Evolutionary conservation across 1,140 invertebrate species (phyloP), one percentile per base, ranked within the genome.

Genomic region (Ridgeia piscesae): DNA sequence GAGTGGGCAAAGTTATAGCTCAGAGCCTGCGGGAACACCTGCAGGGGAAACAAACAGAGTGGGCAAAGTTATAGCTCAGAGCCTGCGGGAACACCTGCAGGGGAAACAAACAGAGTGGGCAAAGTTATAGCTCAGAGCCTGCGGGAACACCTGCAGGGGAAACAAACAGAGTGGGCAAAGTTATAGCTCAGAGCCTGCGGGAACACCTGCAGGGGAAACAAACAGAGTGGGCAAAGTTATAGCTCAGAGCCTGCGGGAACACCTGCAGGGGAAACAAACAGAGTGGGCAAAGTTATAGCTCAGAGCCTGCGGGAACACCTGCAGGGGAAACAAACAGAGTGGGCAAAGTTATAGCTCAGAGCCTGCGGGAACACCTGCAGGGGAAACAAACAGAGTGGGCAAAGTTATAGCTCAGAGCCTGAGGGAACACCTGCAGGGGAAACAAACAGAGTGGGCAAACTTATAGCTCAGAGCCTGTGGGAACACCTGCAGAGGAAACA

Each of bases 71-170:
- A 93, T 95, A 96, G 1, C 93, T 92, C 50, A 95, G 92, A 17
- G 94, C 94, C 92, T 95, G 94, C 1, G 95, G 95, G 92, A 96
- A 96, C 35, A 95, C 95, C 95, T 95, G 92, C 0, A 94, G 94
- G 50, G 48, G 50, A 9, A 34, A 92, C 91, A 91, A 33, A 6
- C 4, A 34, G 4, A 89, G 14, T 89, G n/a, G 34, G 34, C n/a
- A 14, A 95, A 94, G 93, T 96, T 94, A 92, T 95, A 96, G 1
- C 93, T 92, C 42, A 96, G 92, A 21, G 94, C 94, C 92, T 95
- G 94, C 0, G 0, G 95, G 95, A 92, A 96, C 96, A 34, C 95
- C 95, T 95, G 95, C 92, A 0, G 93, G 34, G n/a, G 94, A 88
- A 92, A 91, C n/a, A 33, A 33, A 17, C 89, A 89, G 42, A 42